Evolutionary conservation across 2,797 vertebrate species (phyloP).

Genomic region (Urophycis tenuis): DNA sequence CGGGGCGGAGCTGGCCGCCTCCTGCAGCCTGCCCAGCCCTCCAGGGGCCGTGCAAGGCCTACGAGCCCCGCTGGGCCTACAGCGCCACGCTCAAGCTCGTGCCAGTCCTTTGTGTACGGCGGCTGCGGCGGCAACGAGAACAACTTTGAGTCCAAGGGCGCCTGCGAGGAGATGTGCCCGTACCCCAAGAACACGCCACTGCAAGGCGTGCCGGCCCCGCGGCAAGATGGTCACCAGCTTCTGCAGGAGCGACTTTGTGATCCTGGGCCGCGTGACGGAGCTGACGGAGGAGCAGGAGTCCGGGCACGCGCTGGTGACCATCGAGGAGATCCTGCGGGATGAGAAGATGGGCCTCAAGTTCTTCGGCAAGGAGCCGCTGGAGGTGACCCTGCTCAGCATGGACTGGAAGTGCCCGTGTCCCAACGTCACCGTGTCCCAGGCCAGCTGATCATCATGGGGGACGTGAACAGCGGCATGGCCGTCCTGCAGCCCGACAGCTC

Average conservation of each 20-base stretch:
- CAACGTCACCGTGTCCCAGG: conserved; percentile 79
- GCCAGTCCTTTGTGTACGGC: conserved; percentile 91
- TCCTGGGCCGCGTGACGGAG: conserved; percentile 85
- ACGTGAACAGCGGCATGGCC: conserved; percentile 93
- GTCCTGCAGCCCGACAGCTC: conserved; percentile 88
- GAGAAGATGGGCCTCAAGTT: conserved; percentile 98
- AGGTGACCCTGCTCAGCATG: conserved; percentile 90
- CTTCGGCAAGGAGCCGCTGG: conserved; percentile 86
- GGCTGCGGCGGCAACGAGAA: conserved; percentile 94
- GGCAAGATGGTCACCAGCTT: conserved; percentile 95
- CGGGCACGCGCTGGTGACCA: conserved; percentile 83
- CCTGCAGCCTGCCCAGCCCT: conserved; percentile 84
- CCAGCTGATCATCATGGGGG: conserved; percentile 94
- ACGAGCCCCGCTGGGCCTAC: conserved; percentile 91
- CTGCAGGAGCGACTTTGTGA: conserved; percentile 93
- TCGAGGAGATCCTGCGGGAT: conserved; percentile 96
- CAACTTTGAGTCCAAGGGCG: conserved; percentile 91
- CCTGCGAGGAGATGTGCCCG: conserved; percentile 91
- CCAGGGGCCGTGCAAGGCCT: conserved; percentile 92
- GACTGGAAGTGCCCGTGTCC: conserved; percentile 97
- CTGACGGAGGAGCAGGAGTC: conserved; percentile 89
- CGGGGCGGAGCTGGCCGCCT: conserved; percentile 79
- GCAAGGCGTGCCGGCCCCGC: conserved; percentile 84
- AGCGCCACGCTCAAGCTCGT: conserved; percentile 80
- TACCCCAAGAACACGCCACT: conserved; percentile 85